These are phyloP conservation scores for Solenopsis fugax DNA, from an alignment of 1,140 invertebrate genomes.

Conservation along the genomic window DNA sequence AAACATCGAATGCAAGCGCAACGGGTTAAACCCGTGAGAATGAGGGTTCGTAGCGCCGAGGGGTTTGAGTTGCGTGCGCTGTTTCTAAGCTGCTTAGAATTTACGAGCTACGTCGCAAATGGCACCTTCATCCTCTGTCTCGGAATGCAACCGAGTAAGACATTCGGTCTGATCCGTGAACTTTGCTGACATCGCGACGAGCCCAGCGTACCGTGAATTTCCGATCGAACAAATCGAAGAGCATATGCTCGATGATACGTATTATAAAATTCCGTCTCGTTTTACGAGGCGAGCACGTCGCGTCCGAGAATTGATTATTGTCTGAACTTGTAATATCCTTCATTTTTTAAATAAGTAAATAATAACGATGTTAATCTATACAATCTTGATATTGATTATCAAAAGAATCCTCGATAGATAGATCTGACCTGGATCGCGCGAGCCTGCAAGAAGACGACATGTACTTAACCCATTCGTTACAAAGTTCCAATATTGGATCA, in stretches of 20 bases:
- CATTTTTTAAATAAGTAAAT: background rate
- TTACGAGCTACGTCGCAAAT: conserved; percentile 69
- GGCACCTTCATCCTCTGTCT: conserved; percentile 39
- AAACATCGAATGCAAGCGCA: conserved; percentile 52
- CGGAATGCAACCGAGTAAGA: conserved; percentile 53
- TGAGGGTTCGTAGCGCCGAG: conserved; percentile 35
- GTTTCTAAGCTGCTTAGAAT: conserved; percentile 75
- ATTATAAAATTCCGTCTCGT: background rate
- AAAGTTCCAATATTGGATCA: conserved; percentile 57
- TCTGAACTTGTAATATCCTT: background rate
- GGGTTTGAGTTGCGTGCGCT: conserved; percentile 57
- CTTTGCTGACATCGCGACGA: conserved; percentile 61
- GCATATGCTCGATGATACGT: background rate
- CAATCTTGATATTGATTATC: background rate
- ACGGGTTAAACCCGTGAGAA: conserved; percentile 38
- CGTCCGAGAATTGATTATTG: background rate
- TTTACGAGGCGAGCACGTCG: background rate
- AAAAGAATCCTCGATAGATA: background rate
- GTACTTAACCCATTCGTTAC: conserved; percentile 44
- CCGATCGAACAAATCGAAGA: conserved; percentile 58
- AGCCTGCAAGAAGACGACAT: background rate
- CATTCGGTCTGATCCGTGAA: conserved; percentile 49
- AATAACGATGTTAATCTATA: background rate
- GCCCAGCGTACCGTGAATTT: conserved; percentile 63
- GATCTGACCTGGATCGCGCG: background rate